Percentiles rank a stretch among this genome's conserved stretches.
Conservation (phyloP, 2,888 invertebrate species). For the Scrobipalpa costella region DNA sequence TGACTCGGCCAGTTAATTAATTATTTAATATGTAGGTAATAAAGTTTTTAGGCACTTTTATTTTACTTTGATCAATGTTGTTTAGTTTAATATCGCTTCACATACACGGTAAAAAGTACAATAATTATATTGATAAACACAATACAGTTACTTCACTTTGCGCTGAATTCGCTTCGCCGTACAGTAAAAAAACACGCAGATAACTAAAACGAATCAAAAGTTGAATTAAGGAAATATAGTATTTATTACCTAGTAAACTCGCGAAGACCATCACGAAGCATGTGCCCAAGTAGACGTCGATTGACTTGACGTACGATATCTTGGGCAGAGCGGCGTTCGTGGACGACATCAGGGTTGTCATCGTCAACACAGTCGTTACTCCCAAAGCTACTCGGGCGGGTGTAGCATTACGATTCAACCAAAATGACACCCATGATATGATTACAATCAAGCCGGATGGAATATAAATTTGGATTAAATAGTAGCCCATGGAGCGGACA, state of each 20-base stretch:
- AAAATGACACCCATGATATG: constrained; percentile 98
- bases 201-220: not conserved
- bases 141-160: too few relatives aligned
- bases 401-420: constrained; percentile 97
- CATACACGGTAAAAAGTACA: too few relatives aligned
- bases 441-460: constrained; percentile 98
- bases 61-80: too few relatives aligned
- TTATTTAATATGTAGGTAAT: too few relatives aligned
- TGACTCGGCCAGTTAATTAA: too few relatives aligned
- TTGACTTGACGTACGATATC: constrained; percentile 98
- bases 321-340: constrained; percentile 98
- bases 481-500: constrained; percentile 98
- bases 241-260: constrained; percentile 91
- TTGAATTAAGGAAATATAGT: not conserved
- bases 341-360: constrained; percentile 98
- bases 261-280: constrained; percentile 99
- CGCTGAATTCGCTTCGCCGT: not conserved
- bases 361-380: constrained; percentile 97
- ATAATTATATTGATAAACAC: too few relatives aligned
- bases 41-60: too few relatives aligned
- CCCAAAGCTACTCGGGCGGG: constrained; percentile 96
- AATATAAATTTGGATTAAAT: constrained; percentile 98
- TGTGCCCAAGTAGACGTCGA: constrained; percentile 98
- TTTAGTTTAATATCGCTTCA: too few relatives aligned
- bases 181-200: too few relatives aligned